phyloP scores from a whole-genome alignment of 2,797 vertebrate species.

The Anomalospiza imberbis region DNA sequence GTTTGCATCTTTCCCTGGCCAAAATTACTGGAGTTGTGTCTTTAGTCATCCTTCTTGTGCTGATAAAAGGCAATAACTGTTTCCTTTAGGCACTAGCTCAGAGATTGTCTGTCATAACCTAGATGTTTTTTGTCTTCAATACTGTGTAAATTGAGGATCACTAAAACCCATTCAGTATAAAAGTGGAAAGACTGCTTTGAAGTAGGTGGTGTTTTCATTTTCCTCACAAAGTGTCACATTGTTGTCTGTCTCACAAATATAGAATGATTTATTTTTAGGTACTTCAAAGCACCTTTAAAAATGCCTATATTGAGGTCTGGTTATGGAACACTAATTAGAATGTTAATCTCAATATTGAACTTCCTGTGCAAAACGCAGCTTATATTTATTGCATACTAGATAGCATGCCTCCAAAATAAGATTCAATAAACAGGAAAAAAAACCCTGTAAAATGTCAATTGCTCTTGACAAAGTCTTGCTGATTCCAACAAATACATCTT shows the following conservation, averaged over 20 bases:
- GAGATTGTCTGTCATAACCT: neutral
- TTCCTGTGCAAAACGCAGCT: neutral
- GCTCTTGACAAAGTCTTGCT: neutral
- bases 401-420: neutral
- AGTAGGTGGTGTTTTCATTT: neutral
- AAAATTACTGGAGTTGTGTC: neutral
- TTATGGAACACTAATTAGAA: neutral
- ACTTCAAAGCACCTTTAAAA: neutral
- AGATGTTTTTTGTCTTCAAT: neutral
- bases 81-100: neutral
- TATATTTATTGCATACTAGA: neutral
- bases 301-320: neutral
- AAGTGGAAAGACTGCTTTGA: neutral
- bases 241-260: neutral
- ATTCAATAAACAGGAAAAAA: neutral
- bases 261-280: neutral
- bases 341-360: neutral
- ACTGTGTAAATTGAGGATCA: neutral
- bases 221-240: neutral
- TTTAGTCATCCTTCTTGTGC: neutral
- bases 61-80: neutral
- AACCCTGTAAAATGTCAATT: neutral
- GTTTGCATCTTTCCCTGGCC: neutral
- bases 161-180: neutral
- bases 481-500: neutral